Evolutionary conservation across 2,888 invertebrate genomes (phyloP).

Genomic region (Eledona agricola): DNA sequence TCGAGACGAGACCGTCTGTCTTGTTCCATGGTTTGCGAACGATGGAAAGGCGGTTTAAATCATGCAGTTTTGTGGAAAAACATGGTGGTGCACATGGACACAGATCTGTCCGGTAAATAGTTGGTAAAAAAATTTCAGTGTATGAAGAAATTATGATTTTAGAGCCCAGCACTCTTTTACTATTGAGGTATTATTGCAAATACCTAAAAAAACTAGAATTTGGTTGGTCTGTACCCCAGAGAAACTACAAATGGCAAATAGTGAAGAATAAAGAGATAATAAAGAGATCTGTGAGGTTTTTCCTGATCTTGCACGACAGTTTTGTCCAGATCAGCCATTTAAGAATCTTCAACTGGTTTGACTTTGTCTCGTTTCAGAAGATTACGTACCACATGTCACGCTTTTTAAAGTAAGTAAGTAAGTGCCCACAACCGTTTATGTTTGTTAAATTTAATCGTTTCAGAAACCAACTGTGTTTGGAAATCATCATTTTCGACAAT

Average conservation of each 20-base stretch:
- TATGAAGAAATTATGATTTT: slow-evolving; percentile 1
- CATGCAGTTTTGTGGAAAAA: slow-evolving; percentile 53
- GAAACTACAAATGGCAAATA: slow-evolving; percentile 57
- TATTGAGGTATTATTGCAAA: slow-evolving; percentile 59
- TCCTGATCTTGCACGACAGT: slow-evolving; percentile 52
- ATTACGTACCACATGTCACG: slow-evolving; percentile 55
- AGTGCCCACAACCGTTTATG: not conserved
- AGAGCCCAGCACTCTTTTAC: slow-evolving; percentile 54
- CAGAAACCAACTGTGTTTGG: slow-evolving; percentile 61
- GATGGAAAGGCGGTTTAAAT: slow-evolving; percentile 53
- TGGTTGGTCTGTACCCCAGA: slow-evolving; percentile 62
- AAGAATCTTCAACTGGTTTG: slow-evolving; percentile 63
- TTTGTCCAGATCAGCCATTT: slow-evolving; percentile 60
- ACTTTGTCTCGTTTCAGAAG: slow-evolving; percentile 60
- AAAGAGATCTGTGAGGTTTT: slow-evolving; percentile 56
- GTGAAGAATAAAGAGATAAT: slow-evolving; percentile 59
- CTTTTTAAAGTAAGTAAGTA: slow-evolving; percentile 53
- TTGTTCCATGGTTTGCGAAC: slow-evolving; percentile 53
- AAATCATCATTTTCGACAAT: slow-evolving; percentile 60
- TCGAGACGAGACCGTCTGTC: slow-evolving; percentile 52
- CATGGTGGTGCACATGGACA: slow-evolving; percentile 54
- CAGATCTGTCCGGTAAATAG: slow-evolving; percentile 52
- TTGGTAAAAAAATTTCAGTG: not conserved
- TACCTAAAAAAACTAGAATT: slow-evolving; percentile 63
- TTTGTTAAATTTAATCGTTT: slow-evolving; percentile 22